Evolutionary conservation across 2,888 invertebrate species (phyloP).

Genomic region (Andrena hattorfiana): DNA sequence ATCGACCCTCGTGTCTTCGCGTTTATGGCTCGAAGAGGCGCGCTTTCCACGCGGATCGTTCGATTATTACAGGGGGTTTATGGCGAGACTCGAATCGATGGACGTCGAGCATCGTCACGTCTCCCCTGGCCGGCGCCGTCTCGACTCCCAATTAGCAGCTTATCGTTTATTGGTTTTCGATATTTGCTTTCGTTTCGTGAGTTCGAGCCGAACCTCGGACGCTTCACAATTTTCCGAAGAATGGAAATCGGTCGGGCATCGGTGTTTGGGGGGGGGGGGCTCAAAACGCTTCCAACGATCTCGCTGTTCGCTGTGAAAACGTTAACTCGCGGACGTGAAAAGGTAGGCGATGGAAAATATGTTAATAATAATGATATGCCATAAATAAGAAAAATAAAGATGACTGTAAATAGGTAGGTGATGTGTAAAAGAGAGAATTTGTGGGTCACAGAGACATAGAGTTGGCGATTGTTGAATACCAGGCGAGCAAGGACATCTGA

Average conservation of each 20-base stretch:
- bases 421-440: too few relatives aligned
- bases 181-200: conserved; percentile 76
- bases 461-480: too few relatives aligned
- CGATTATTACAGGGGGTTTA: conserved; percentile 73
- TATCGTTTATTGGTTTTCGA: conserved; percentile 83
- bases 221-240: conserved; percentile 60
- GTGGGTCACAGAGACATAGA: too few relatives aligned
- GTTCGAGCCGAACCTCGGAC: conserved; percentile 50
- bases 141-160: conserved; percentile 83
- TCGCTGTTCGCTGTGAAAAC: conserved; percentile 32
- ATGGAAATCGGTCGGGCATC: conserved; percentile 63
- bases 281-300: conserved; percentile 20
- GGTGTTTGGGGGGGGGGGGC: background rate
- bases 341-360: background rate
- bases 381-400: too few relatives aligned
- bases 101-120: conserved; percentile 62
- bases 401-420: too few relatives aligned
- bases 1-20: conserved; percentile 52
- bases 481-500: too few relatives aligned
- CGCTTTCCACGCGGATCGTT: conserved; percentile 60
- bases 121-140: conserved; percentile 76
- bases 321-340: background rate
- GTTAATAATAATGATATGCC: too few relatives aligned
- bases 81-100: conserved; percentile 71
- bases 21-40: conserved; percentile 28